Evolutionary conservation across 2,888 invertebrate genomes (phyloP), one percentile per base, ranked within the genome.

Genomic region (Andricus curvator): DNA sequence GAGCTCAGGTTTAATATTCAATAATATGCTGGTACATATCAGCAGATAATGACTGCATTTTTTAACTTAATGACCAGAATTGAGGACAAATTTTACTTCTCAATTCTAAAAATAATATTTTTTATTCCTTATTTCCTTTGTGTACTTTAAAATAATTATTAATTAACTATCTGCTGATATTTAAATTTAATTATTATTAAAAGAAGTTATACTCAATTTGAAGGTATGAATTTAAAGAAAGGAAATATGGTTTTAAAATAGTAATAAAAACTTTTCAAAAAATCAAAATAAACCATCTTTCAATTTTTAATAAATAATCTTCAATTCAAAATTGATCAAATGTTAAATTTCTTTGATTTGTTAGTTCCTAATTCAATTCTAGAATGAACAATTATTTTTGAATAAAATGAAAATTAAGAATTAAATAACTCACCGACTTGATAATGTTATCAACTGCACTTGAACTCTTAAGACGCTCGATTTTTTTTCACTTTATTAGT

Each of bases 1-100:
- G 29, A 74, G 56, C 51, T 74, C 56, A 13, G 29, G 33, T 74
- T 74, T 74, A 37, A 74, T 74, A 74, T 74, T 74, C 74, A 74
- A 60, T 74, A 56, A 74, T 17, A 74, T 74, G 56, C 56, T 74
- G 74, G 74, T 74, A 56, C 56, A 56, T 64, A 37, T 74, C 56
- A 74, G 11, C 15, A 13, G 56, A 33, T 56, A 74, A 56, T 56
- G 5, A n/a, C 37, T 67, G 22, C 41, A 41, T 41, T 37, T n/a
- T 41, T 6, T 13, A 41, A 41, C 8, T 66, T 66, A 66, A 37
- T n/a, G 3, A 29, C 15, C 15, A 29, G 29, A 64, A 64, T 13
- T 17, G 62, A 29, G 62, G 62, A 29, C 62, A 9, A 13, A 4
- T 29, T 17, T 17, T 4, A 15, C 15, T 64, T 25, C 17, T 25